A percentile compares a stretch with the other conserved stretches of the same genome.
Conservation (phyloP, 2,888 invertebrate genomes). For the Coenonympha arcania region DNA sequence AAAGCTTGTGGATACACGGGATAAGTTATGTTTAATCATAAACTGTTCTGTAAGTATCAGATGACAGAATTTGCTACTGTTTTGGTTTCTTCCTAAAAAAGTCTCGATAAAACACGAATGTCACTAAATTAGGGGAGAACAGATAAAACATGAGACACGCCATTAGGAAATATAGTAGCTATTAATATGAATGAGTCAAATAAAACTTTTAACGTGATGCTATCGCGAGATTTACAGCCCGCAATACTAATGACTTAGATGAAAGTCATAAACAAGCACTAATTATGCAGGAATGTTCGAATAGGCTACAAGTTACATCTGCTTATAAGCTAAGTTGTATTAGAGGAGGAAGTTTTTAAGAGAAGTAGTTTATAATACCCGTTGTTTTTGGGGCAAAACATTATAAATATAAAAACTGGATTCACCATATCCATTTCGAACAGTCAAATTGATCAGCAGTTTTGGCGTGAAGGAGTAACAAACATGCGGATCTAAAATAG, state of each 20-base stretch:
- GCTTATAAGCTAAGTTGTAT: neutral
- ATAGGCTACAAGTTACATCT: neutral
- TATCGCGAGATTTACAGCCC: neutral
- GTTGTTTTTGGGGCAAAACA: too few relatives aligned
- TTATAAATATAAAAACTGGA: too few relatives aligned
- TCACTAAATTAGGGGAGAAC: neutral
- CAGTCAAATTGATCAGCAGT: too few relatives aligned
- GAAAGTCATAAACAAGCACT: neutral
- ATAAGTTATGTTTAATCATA: neutral
- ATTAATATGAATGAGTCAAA: conserved; percentile 8
- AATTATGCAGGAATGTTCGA: conserved; percentile 3
- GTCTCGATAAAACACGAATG: neutral
- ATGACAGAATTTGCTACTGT: conserved; percentile 1
- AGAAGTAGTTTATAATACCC: neutral
- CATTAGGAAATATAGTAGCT: neutral
- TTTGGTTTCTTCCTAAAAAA: conserved; percentile 1
- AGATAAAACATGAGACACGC: neutral
- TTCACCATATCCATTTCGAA: too few relatives aligned
- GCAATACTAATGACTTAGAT: neutral
- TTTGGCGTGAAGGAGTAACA: too few relatives aligned
- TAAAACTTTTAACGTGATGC: conserved; percentile 7
- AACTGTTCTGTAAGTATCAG: neutral
- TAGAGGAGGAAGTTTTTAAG: neutral
- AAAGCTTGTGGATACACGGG: too few relatives aligned
- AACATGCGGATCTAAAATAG: too few relatives aligned